Conservation (phyloP, 2,113 vertebrate genomes). For the Vidua macroura region DNA sequence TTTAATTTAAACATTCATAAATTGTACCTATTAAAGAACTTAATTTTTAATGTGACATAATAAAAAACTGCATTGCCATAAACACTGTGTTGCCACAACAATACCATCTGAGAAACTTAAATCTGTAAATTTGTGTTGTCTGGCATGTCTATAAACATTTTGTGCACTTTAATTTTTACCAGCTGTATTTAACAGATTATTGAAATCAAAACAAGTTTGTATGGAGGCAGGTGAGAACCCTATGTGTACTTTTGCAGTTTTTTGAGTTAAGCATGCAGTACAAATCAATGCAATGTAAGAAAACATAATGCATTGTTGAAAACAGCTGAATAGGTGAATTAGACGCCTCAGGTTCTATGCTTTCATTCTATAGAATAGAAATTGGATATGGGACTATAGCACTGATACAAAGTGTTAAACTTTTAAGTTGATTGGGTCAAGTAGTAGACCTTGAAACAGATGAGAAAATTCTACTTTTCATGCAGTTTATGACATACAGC, state of each 20-base stretch:
- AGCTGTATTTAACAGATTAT: neutral
- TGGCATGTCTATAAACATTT: conserved; percentile 21
- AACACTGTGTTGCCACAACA: neutral
- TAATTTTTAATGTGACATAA: neutral
- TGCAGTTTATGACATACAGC: too few species aligned
- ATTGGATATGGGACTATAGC: neutral
- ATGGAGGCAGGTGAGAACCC: neutral
- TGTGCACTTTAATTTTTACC: neutral
- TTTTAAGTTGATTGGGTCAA: neutral
- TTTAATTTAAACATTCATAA: conserved; percentile 2
- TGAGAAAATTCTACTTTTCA: neutral
- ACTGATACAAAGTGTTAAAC: neutral
- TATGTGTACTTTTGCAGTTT: neutral
- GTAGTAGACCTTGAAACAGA: neutral
- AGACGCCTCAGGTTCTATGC: neutral
- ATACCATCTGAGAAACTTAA: neutral
- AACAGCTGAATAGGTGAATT: neutral
- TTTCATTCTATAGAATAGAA: neutral
- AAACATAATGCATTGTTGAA: neutral
- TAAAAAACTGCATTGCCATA: neutral
- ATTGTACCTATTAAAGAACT: neutral
- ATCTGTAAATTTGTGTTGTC: conserved; percentile 6
- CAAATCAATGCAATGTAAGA: neutral
- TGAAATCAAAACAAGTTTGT: conserved; percentile 6
- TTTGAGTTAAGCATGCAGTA: neutral